Conservation (phyloP, 30 jellyfish, hydroid and myxozoan species). For the Euphysa ruthae region DNA sequence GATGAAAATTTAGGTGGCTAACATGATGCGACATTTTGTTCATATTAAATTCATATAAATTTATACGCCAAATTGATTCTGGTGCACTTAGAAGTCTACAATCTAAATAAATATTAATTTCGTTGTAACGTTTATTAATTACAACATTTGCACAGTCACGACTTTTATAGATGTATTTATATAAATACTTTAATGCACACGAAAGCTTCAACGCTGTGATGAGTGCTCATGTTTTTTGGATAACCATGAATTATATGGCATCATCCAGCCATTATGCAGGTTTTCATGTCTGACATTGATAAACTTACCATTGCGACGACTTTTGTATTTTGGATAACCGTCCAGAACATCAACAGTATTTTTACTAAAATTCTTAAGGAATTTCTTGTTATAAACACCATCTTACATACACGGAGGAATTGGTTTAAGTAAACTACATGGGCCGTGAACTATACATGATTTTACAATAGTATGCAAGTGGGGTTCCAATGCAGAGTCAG, state of each 20-base stretch:
- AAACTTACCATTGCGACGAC: constrained; percentile 30
- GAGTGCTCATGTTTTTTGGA: constrained; percentile 19
- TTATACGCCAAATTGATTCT: not conserved
- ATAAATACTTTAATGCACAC: constrained; percentile 27
- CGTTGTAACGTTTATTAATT: constrained; percentile 32
- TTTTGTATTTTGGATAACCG: constrained; percentile 61
- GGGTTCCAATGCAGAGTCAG: too few species aligned
- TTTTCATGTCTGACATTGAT: not conserved
- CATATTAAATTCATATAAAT: not conserved
- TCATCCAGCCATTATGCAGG: constrained; percentile 49
- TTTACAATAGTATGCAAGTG: too few species aligned
- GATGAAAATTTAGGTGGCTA: not conserved
- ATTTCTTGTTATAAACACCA: constrained; percentile 40
- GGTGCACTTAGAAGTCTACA: not conserved
- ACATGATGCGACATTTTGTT: not conserved
- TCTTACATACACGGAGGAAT: constrained; percentile 50
- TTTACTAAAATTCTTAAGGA: constrained; percentile 3
- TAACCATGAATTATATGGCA: constrained; percentile 52
- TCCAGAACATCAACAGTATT: constrained; percentile 4
- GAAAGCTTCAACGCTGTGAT: too few species aligned
- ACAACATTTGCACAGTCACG: constrained; percentile 37
- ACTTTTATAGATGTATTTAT: constrained; percentile 59
- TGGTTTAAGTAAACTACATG: constrained; percentile 52
- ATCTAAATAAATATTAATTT: not conserved
- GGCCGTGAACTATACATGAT: constrained; percentile 61